Base-by-base conservation (phyloP, 2,888 invertebrate species). In the Caenorhabditis japonica region DNA sequence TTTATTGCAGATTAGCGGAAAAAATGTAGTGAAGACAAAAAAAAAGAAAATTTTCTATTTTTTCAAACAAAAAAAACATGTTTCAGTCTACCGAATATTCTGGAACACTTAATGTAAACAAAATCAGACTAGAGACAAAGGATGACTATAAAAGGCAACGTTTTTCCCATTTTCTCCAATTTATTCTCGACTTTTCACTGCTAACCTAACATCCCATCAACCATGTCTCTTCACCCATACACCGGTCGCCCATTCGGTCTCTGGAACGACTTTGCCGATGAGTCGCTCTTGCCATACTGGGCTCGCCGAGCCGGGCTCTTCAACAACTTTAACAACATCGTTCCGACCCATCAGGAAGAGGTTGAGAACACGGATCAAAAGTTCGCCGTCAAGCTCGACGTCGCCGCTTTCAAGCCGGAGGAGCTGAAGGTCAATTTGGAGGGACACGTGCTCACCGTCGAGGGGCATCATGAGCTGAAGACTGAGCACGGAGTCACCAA, bases 371-470 rank as follows among this genome's bases (percentile, higher is more conserved):
- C 41, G 43, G 56, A 49, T 10, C 44, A 68, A 23, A 68, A 71
- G 62, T 77, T 75, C 47, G 61, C 59, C n/a, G 69, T 77, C 51
- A 62, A 59, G 19, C 53, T 77, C 38, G 72, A 77, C 23, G 77
- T 77, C 19, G 38, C 55, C 13, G 61, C 64, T n/a, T 77, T 75
- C 72, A 75, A 70, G 49, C 79, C 79, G 15, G 76, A 79, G 43
- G 77, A 79, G 59, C 51, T 79, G 27, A 77, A 73, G 52, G 70
- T 79, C 62, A 72, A 73, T 30, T 49, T 79, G 33, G 75, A 77
- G 27, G 77, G 75, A 38, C 51, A 56, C 27, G 47, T 66, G 15
- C 59, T 79, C 43, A 77, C 70, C 34, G 49, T 79, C 43, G 71
- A 69, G 27, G 79, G 79, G 30, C 41, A 64, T 13, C 79, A 79